Evolutionary conservation across 2,888 invertebrate genomes (phyloP).

Genomic region (Leuctra nigra): DNA sequence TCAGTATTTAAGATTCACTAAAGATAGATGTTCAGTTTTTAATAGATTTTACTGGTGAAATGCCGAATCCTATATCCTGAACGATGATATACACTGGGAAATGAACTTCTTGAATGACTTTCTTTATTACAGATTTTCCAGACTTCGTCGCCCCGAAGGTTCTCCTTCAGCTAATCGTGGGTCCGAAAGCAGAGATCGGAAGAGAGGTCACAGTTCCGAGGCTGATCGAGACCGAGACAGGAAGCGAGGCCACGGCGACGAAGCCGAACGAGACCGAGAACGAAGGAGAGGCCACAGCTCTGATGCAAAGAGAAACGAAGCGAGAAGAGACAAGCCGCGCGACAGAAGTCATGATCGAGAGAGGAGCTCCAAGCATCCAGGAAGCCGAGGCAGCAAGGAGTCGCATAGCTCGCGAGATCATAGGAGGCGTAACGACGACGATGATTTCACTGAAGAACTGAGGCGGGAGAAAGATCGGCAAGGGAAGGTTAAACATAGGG

Average conservation of each 20-base stretch:
- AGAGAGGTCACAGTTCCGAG: constrained; percentile 27
- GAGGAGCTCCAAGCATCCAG: constrained; percentile 33
- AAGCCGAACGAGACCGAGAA: constrained; percentile 37
- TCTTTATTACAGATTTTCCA: constrained; percentile 27
- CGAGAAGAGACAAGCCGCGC: constrained; percentile 30
- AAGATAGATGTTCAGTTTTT: too few species aligned
- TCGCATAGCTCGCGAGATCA: constrained; percentile 34
- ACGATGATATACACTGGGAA: too few species aligned
- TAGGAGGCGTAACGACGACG: constrained; percentile 7
- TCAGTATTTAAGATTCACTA: too few species aligned
- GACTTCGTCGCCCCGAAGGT: constrained; percentile 25
- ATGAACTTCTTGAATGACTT: too few species aligned
- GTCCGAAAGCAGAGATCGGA: constrained; percentile 34
- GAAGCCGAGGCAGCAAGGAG: constrained; percentile 37
- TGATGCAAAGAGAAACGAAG: constrained; percentile 37
- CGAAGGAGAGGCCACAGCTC: constrained; percentile 25
- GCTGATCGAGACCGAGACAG: constrained; percentile 28
- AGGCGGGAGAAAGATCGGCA: constrained; percentile 41
- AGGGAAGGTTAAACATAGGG: constrained; percentile 33
- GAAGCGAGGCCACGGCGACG: constrained; percentile 30
- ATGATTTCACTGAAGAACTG: constrained; percentile 39
- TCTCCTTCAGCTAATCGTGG: constrained; percentile 17
- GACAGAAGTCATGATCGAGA: constrained; percentile 31
- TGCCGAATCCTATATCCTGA: too few species aligned
- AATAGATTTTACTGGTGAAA: too few species aligned